These are phyloP conservation scores for Drosophila prostipennis DNA, from an alignment of 2,888 invertebrate species.

Conservation along the genomic window DNA sequence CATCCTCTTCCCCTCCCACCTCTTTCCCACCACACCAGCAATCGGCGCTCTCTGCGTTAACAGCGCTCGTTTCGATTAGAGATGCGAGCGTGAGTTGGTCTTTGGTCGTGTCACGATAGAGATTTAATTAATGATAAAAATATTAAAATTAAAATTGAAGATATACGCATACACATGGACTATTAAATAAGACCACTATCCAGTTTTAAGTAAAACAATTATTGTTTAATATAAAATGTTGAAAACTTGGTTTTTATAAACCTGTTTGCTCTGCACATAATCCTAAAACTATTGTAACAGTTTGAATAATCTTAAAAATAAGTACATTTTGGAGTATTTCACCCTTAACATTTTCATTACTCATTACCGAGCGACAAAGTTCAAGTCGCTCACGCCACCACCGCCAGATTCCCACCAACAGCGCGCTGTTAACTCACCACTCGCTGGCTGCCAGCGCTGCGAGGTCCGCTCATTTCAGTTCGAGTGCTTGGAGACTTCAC, in stretches of 20 bases:
- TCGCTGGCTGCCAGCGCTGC: constrained; percentile 13
- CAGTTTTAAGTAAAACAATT: too few species aligned
- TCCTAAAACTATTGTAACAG: too few species aligned
- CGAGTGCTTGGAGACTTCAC: constrained; percentile 83
- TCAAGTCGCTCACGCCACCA: constrained; percentile 4
- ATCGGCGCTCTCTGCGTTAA: constrained; percentile 22
- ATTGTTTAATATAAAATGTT: too few species aligned
- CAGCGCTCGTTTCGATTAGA: constrained; percentile 12
- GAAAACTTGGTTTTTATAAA: too few species aligned
- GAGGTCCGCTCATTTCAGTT: constrained; percentile 55
- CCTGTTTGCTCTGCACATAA: too few species aligned
- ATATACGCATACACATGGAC: too few species aligned
- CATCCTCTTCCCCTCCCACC: constrained; percentile 34
- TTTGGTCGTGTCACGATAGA: constrained; percentile 3
- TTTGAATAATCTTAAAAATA: too few species aligned
- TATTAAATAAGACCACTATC: too few species aligned
- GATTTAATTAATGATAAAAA: too few species aligned
- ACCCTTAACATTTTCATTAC: too few species aligned
- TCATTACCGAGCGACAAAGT: neutral
- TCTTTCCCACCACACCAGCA: constrained; percentile 4
- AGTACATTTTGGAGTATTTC: too few species aligned
- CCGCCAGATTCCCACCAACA: constrained; percentile 9
- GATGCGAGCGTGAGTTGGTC: neutral
- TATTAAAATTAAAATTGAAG: too few species aligned
- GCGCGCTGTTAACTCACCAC: constrained; percentile 22